phyloP scores from a whole-genome alignment of 2,888 invertebrate genomes.

The Drosophila atripex region DNA sequence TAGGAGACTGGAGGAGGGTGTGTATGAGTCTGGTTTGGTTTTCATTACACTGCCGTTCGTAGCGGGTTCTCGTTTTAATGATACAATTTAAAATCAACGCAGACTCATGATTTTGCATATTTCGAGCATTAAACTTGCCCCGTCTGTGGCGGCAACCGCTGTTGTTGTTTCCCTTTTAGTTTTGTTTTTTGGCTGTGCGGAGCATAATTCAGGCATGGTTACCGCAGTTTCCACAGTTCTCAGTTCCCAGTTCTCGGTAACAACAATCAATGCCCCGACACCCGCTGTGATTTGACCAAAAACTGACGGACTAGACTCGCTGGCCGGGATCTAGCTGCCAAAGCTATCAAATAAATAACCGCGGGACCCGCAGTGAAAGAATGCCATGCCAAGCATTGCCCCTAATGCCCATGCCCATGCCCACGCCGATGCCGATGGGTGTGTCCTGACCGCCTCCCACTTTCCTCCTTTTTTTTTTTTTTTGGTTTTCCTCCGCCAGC shows the following conservation, averaged over 20 bases:
- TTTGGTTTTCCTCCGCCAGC: conserved; percentile 10
- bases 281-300: conserved; percentile 77
- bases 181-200: conserved; percentile 15
- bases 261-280: conserved; percentile 70
- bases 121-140: conserved; percentile 72
- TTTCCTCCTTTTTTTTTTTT: conserved; percentile 17
- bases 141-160: conserved; percentile 33
- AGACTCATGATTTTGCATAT: conserved; percentile 79
- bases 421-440: conserved; percentile 43
- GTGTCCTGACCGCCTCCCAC: conserved; percentile 49
- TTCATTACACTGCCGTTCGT: conserved; percentile 60
- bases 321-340: conserved; percentile 52
- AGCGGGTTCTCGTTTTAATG: conserved; percentile 66
- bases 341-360: conserved; percentile 78
- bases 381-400: conserved; percentile 47
- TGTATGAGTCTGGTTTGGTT: conserved; percentile 49
- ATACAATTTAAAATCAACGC: conserved; percentile 79
- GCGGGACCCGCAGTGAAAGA: conserved; percentile 70
- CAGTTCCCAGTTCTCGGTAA: conserved; percentile 37
- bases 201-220: conserved; percentile 72
- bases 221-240: conserved; percentile 26
- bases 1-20: conserved; percentile 20
- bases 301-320: conserved; percentile 57
- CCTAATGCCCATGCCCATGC: conserved; percentile 57
- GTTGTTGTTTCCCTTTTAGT: conserved; percentile 30